Evolutionary conservation across 2,797 vertebrate genomes (phyloP), one percentile per base, ranked within the genome.

Genomic region (Paedocypris micromegethes): DNA sequence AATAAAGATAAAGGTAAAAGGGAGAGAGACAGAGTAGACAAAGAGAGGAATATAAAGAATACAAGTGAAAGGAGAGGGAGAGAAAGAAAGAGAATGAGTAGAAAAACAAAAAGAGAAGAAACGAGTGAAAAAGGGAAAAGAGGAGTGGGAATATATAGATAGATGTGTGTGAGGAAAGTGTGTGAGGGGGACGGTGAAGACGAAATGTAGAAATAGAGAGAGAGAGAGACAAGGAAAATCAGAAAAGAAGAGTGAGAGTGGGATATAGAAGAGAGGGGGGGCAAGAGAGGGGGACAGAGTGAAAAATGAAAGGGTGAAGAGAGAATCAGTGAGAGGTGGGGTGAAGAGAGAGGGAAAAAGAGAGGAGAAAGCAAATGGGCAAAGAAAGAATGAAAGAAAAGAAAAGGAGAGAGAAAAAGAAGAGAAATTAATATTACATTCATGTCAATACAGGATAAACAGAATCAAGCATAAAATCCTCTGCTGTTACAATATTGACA

Each of bases 211-310:
- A 23, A 23, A 23, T 23, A 23, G 23, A 23, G 23, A 23, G 23
- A 23, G 23, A n/a, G n/a, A n/a, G n/a, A n/a, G n/a, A n/a, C n/a
- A n/a, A n/a, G n/a, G n/a, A n/a, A n/a, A n/a, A n/a, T n/a, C n/a
- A n/a, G n/a, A 9, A 58, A 50, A 70, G 45, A 70, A 39, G 47
- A 54, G 48, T 90, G 78, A 75, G 64, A 40, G 67, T 6, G 1
- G 71, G 74, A 66, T 74, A 76, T 45, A 53, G 1, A 23, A 23
- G 23, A 23, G 23, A 65, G 42, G 42, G n/a, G 39, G 8, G 42
- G 23, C 40, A n/a, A 39, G 38, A 23, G 1, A 23, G 23, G 23
- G 23, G 23, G 23, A 23, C 42, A 64, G 58, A 66, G 58, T 58
- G 54, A 69, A 47, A 47, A 51, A 47, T 50, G 58, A 56, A 41